phyloP scores from a whole-genome alignment of 2,113 vertebrate species.

The Seriola dumerili region DNA sequence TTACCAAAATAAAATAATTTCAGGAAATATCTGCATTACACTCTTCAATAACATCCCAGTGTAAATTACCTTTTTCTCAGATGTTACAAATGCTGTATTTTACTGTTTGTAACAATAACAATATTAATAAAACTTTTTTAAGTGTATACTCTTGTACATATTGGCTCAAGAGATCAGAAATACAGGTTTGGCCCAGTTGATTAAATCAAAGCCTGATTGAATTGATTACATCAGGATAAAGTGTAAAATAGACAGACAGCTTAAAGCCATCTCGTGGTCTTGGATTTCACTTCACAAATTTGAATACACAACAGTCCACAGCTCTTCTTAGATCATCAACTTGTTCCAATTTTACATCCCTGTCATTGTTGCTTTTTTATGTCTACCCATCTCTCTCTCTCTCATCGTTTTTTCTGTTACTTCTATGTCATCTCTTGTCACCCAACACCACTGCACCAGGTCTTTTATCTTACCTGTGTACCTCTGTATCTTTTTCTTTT shows the following conservation, averaged over 20 bases:
- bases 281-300: background rate
- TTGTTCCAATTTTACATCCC: background rate
- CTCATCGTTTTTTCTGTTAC: background rate
- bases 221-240: background rate
- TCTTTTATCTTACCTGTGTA: background rate
- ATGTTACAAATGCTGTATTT: background rate
- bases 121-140: too few species aligned
- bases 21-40: background rate
- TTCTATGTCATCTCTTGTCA: background rate
- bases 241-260: background rate
- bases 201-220: too few species aligned
- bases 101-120: too few species aligned
- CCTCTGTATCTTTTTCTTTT: constrained; percentile 4
- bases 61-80: background rate
- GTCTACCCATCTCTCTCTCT: background rate
- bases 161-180: background rate
- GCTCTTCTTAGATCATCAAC: background rate
- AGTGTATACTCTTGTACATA: background rate
- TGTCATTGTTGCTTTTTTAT: background rate
- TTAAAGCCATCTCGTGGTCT: background rate
- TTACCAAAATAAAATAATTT: background rate
- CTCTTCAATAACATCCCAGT: background rate
- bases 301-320: too few species aligned
- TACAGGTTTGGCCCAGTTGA: background rate
- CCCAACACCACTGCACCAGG: background rate